Evolutionary conservation across 2,113 vertebrate species (phyloP), one percentile per base, ranked within the genome.

Genomic region (Benitochromis conjunctus): DNA sequence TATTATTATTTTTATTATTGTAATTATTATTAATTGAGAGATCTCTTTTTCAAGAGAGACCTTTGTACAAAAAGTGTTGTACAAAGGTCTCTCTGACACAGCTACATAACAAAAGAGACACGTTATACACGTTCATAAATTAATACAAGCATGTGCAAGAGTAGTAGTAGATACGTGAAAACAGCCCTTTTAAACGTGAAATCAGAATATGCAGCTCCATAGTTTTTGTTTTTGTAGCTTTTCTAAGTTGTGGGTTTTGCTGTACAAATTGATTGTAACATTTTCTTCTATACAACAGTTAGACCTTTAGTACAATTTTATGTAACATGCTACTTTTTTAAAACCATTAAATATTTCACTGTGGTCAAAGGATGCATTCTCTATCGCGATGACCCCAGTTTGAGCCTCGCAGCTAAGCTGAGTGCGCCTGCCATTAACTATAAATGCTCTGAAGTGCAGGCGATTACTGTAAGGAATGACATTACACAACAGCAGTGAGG

Each of bases 391-490:
- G 46, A 60, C 46, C 38, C 24, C 3, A 8, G 66, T 29, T 83
- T 7, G 81, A 56, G 31, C 26, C 79, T 38, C 16, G 34, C 12
- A 18, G 38, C 29, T 81, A 71, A 79, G 18, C 56, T 18, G 29
- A 53, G 51, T 80, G 31, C 77, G 58, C 4, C 80, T 85, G 76
- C 81, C 77, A 90, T 84, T 57, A 43, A 78, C 79, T 31, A 26
- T 64, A 86, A 89, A 5, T 82, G 82, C n/a, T 81, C 34, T 88
- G 57, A 82, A 81, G 71, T 79, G 48, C 57, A 79, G 64, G 36
- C 78, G 79, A 83, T 93, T 89, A 88, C 82, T 74, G 77, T 79
- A 91, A 91, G 26, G 54, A 88, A 89, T 54, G 46, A 74, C 21
- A 62, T 64, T 78, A 51, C 6, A 51, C 36, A 54, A 54, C 31